Evolutionary conservation across 2,797 vertebrate species (phyloP), one percentile per base, ranked within the genome.

Genomic region (Selene dorsalis): DNA sequence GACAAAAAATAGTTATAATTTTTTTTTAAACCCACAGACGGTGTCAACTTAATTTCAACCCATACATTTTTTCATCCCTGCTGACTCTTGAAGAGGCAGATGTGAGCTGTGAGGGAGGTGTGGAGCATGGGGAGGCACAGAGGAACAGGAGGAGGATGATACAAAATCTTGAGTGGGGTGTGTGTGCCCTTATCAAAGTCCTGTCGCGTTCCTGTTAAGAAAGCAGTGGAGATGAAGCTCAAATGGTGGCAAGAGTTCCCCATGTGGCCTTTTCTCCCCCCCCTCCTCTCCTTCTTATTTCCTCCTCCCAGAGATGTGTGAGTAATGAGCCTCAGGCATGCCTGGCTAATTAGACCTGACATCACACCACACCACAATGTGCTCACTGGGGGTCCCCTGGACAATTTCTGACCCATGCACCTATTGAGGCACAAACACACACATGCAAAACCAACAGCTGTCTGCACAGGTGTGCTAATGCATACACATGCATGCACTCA

Each of bases 311-410:
- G 72, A 77, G 70, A 84, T 80, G 77, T 85, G 75, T 93, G 89
- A 94, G 89, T 92, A 94, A 94, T 91, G 90, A 93, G 90, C 91
- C 90, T 78, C 16, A 69, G 82, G 93, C 85, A 73, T 82, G 77
- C 68, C 85, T 88, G 84, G 86, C 88, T 94, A 93, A 94, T 94
- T 94, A 91, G 84, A 94, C 88, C 81, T 85, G 92, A 93, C 92
- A 93, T 91, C 88, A 89, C 90, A 91, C 91, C 87, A 73, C 77
- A 92, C 91, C 87, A 73, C 77, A 92, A 89, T 82, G 75, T 18
- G 28, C 86, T 83, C 81, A 60, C 73, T 18, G 14, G 12, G 22
- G 77, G 63, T 80, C 67, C 83, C 82, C 72, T 73, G 83, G 81
- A 86, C 87, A 58, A 63, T 47, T 79, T 79, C 47, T 84, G 74